Conservation (phyloP, 2,113 vertebrate species). For the Oxyruncus cristatus region DNA sequence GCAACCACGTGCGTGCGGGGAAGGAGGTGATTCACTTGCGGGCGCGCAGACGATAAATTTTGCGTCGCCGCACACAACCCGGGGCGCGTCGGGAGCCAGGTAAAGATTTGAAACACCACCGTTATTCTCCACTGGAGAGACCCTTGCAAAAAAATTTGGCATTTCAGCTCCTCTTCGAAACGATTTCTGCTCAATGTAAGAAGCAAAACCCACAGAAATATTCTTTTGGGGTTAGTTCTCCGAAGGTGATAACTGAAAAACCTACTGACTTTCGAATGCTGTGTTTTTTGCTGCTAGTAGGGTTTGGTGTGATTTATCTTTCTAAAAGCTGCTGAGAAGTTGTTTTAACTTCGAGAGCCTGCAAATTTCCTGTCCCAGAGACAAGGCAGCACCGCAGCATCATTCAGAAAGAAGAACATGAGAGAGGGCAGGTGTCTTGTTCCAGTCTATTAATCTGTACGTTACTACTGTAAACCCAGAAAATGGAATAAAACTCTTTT, state of each 20-base stretch:
- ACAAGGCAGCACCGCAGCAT: not conserved
- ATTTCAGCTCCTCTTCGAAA: not conserved
- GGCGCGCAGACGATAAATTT: not conserved
- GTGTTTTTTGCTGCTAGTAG: not conserved
- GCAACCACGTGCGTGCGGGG: not conserved
- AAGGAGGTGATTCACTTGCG: conserved; percentile 7
- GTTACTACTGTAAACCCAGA: not conserved
- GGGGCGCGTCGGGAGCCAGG: not conserved
- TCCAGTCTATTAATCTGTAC: not conserved
- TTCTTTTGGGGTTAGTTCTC: not conserved
- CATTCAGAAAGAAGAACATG: not conserved
- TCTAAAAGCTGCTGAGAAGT: not conserved
- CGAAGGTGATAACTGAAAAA: not conserved
- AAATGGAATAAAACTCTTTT: not conserved
- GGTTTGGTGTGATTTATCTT: not conserved
- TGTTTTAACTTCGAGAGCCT: not conserved
- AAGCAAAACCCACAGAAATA: not conserved
- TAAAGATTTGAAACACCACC: not conserved
- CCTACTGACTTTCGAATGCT: not conserved
- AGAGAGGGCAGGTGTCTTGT: not conserved
- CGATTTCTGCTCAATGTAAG: not conserved
- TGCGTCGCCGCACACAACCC: not conserved
- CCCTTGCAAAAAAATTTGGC: not conserved
- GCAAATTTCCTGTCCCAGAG: not conserved
- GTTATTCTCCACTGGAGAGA: not conserved